phyloP scores from a whole-genome alignment of 2,797 vertebrate species.

The Delichon dasypus region DNA sequence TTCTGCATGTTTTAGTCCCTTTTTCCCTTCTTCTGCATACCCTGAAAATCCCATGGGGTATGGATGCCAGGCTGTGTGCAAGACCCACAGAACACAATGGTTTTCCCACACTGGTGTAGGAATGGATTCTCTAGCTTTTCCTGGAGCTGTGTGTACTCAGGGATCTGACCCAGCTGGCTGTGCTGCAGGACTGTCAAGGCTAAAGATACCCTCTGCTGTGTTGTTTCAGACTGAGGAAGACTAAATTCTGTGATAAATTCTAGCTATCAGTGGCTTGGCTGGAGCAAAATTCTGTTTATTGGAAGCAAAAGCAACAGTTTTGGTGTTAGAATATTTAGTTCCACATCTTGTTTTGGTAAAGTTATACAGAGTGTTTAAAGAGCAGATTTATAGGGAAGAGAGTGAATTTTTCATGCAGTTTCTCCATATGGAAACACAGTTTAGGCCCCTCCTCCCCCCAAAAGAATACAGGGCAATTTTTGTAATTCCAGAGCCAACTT shows the following conservation, averaged over 20 bases:
- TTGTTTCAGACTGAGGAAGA: neutral
- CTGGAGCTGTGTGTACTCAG: neutral
- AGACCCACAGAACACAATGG: neutral
- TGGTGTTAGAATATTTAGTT: neutral
- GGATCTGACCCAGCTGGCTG: neutral
- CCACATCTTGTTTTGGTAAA: neutral
- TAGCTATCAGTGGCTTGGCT: neutral
- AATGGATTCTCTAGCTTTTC: neutral
- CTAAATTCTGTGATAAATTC: neutral
- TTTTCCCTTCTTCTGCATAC: neutral
- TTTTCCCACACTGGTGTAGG: neutral
- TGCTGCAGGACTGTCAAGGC: neutral
- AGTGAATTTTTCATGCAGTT: neutral
- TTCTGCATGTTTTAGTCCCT: neutral
- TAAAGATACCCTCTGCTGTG: neutral
- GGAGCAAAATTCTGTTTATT: neutral
- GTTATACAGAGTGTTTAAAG: neutral
- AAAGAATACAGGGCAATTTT: neutral
- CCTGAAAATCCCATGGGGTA: neutral
- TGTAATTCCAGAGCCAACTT: neutral
- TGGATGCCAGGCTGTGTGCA: neutral
- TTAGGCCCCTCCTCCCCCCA: neutral
- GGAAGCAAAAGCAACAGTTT: neutral
- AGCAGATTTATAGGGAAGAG: neutral
- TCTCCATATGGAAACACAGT: neutral